phyloP scores from a whole-genome alignment of 2,888 invertebrate genomes.

The Mesorhabditis spiculigera region DNA sequence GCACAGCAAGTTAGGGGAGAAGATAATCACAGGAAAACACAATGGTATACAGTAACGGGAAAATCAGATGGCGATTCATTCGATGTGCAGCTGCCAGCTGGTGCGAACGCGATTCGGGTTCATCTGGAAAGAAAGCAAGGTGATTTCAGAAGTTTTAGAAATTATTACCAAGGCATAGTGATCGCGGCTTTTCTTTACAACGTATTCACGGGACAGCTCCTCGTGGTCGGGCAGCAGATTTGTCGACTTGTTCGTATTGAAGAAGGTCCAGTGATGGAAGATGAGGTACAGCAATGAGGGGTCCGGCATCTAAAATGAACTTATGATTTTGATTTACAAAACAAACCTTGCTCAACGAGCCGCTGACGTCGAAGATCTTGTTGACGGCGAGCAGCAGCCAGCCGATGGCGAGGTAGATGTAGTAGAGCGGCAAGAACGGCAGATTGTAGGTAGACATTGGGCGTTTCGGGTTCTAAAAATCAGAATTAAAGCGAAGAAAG shows the following conservation, averaged over 20 bases:
- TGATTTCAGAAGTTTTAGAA: too few relatives aligned
- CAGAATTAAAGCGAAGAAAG: not conserved
- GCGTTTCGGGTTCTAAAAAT: conserved; percentile 23
- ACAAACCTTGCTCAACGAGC: not conserved
- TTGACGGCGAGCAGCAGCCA: conserved; percentile 15
- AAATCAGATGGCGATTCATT: too few relatives aligned
- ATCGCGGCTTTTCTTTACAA: not conserved
- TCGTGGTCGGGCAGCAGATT: conserved; percentile 27
- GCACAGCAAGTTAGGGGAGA: too few relatives aligned
- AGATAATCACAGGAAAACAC: too few relatives aligned
- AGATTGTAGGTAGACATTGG: conserved; percentile 16
- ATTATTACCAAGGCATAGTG: not conserved
- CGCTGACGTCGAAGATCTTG: conserved; percentile 15
- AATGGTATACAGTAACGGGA: too few relatives aligned
- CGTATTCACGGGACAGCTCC: not conserved
- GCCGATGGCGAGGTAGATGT: conserved; percentile 26
- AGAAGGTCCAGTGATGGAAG: conserved; percentile 54
- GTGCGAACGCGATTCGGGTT: too few relatives aligned
- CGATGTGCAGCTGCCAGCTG: too few relatives aligned
- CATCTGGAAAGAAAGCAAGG: too few relatives aligned
- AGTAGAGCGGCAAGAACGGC: conserved; percentile 36
- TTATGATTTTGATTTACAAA: not conserved
- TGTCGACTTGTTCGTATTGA: conserved; percentile 40
- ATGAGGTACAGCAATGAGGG: conserved; percentile 45
- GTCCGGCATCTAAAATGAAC: conserved; percentile 33